phyloP scores from a whole-genome alignment of 2,113 vertebrate species.

The Melanostigma gelatinosum region DNA sequence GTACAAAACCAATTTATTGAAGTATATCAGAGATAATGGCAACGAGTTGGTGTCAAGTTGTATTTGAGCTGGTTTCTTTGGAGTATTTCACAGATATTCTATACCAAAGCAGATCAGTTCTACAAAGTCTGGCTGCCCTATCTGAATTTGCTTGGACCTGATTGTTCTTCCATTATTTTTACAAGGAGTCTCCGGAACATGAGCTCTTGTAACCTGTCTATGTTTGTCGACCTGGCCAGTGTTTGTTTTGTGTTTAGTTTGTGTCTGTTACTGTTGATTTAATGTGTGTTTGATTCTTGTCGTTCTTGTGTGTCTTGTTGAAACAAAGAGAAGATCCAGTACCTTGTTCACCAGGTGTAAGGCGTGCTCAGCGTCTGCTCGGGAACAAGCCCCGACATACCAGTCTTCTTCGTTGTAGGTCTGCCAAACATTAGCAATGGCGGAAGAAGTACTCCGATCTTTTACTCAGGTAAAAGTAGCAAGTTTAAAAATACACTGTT shows the following conservation, averaged over 20 bases:
- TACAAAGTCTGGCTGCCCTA: too few species aligned
- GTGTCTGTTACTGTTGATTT: background rate
- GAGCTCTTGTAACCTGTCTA: background rate
- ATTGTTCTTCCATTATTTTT: background rate
- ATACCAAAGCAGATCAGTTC: background rate
- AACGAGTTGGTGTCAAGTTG: background rate
- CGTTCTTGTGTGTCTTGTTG: background rate
- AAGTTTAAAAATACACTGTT: background rate
- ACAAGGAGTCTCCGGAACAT: background rate
- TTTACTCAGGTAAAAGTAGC: background rate
- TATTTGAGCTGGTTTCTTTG: background rate
- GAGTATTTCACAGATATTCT: background rate
- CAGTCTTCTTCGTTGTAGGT: slow-evolving; percentile 78
- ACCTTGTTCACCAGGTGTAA: slow-evolving; percentile 86
- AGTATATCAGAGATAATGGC: too few species aligned
- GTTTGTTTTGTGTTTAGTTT: background rate
- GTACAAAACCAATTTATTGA: too few species aligned
- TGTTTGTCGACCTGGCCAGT: background rate
- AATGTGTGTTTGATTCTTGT: background rate
- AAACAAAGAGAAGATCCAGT: slow-evolving; percentile 8
- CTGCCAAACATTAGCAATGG: slow-evolving; percentile 66
- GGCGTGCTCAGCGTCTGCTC: slow-evolving; percentile 86
- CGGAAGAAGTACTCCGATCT: background rate
- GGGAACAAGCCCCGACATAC: slow-evolving; percentile 85
- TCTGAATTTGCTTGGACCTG: background rate